A percentile compares a stretch with the other conserved stretches of the same genome.
These are phyloP conservation scores for Phenacoccus solenopsis DNA, from an alignment of 1,140 invertebrate genomes.

Conservation along the genomic window DNA sequence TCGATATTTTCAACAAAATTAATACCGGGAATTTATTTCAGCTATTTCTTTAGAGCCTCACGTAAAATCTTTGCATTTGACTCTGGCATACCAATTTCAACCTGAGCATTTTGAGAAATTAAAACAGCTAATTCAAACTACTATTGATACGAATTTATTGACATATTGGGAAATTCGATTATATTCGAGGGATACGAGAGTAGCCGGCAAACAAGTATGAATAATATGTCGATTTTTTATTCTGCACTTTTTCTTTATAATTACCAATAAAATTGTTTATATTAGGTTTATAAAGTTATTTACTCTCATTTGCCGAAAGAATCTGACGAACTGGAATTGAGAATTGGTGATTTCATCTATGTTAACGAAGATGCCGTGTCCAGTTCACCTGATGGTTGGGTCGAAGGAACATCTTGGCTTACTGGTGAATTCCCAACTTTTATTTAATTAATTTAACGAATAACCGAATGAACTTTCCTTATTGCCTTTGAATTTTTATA, in stretches of 20 bases:
- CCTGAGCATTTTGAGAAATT: slow-evolving; percentile 53
- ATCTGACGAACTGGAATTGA: slow-evolving; percentile 69
- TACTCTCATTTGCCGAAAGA: slow-evolving; percentile 62
- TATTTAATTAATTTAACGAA: not conserved
- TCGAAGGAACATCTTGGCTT: slow-evolving; percentile 72
- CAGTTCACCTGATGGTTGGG: slow-evolving; percentile 69
- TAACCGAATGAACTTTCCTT: no score
- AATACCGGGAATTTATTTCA: slow-evolving; percentile 37
- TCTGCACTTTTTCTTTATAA: not conserved
- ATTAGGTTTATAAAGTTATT: slow-evolving; percentile 63
- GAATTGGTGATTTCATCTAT: slow-evolving; percentile 75
- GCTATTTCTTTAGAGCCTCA: slow-evolving; percentile 58
- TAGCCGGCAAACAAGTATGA: slow-evolving; percentile 57
- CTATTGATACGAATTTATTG: slow-evolving; percentile 46
- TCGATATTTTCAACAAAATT: no score
- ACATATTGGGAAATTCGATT: slow-evolving; percentile 72
- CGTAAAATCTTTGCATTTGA: slow-evolving; percentile 72
- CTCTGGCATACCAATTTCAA: slow-evolving; percentile 76
- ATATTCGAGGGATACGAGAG: slow-evolving; percentile 66
- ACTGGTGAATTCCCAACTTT: slow-evolving; percentile 63
- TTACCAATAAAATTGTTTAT: not conserved
- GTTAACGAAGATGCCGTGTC: slow-evolving; percentile 56
- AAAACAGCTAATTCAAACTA: slow-evolving; percentile 51
- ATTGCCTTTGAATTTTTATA: no score
- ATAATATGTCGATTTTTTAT: not conserved